A percentile compares a stretch with the other conserved stretches of the same genome.
Evolutionary conservation across 1,140 invertebrate genomes (phyloP).

Genomic region (Gyrodactylus salaris): DNA sequence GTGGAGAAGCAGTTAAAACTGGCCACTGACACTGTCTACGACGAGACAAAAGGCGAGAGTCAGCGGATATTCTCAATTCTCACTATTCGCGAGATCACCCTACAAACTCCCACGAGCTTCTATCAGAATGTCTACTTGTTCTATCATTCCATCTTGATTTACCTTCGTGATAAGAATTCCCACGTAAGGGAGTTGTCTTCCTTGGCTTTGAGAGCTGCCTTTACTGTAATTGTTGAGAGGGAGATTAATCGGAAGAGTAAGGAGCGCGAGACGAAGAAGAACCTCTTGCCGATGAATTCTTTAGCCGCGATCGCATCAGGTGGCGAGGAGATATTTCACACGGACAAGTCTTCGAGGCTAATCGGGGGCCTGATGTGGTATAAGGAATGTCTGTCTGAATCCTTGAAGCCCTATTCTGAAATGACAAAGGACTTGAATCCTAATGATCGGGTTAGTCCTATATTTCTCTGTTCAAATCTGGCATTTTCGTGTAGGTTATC

Average conservation of each 20-base stretch:
- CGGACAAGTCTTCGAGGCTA: neutral
- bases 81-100: neutral
- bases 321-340: neutral
- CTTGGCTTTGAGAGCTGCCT: neutral
- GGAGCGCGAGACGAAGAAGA: neutral
- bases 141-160: neutral
- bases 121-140: neutral
- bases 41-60: neutral
- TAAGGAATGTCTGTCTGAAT: neutral
- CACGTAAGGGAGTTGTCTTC: neutral
- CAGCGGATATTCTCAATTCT: neutral
- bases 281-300: neutral
- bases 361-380: neutral
- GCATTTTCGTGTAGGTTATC: too few relatives aligned
- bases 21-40: neutral
- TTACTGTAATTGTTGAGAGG: neutral
- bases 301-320: neutral
- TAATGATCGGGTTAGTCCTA: neutral
- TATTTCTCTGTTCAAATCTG: too few relatives aligned
- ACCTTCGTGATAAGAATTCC: neutral
- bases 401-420: neutral
- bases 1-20: neutral
- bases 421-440: neutral
- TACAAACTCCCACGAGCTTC: neutral
- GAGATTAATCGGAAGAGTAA: neutral